phyloP scores from a whole-genome alignment of 2,888 invertebrate species.

The Epicampocera succincta region DNA sequence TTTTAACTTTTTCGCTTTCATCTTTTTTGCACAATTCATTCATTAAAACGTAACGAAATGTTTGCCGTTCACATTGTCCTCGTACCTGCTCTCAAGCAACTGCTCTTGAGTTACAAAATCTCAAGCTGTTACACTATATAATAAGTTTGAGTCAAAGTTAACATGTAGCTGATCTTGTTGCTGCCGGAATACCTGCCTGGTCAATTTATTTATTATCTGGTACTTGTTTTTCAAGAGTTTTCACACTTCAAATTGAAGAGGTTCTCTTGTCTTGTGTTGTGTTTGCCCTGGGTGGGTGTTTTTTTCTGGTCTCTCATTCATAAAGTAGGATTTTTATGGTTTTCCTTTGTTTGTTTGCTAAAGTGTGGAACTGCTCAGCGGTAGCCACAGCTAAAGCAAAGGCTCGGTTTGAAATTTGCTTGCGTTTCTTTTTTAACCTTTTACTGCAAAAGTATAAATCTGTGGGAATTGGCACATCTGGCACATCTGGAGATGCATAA shows the following conservation, averaged over 20 bases:
- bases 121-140: background rate
- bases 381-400: slow-evolving; percentile 54
- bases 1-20: slow-evolving; percentile 15
- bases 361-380: slow-evolving; percentile 45
- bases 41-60: slow-evolving; percentile 67
- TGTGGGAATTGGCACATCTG: slow-evolving; percentile 71
- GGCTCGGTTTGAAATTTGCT: slow-evolving; percentile 39
- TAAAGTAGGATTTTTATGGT: slow-evolving; percentile 70
- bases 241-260: slow-evolving; percentile 76
- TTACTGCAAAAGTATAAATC: slow-evolving; percentile 52
- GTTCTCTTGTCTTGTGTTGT: slow-evolving; percentile 43
- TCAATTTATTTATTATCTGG: slow-evolving; percentile 19
- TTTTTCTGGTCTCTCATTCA: slow-evolving; percentile 73
- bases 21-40: slow-evolving; percentile 62
- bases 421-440: slow-evolving; percentile 6
- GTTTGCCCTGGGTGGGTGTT: slow-evolving; percentile 35
- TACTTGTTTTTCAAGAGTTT: slow-evolving; percentile 64
- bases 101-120: slow-evolving; percentile 20
- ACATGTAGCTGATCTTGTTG: slow-evolving; percentile 26
- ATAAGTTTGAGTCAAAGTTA: background rate
- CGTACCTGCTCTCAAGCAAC: slow-evolving; percentile 44
- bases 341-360: slow-evolving; percentile 4
- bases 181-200: background rate
- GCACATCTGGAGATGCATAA: slow-evolving; percentile 39
- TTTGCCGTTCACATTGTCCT: slow-evolving; percentile 27